These are phyloP conservation scores for Endotricha flammealis DNA, from an alignment of 2,888 invertebrate genomes.

Conservation along the genomic window DNA sequence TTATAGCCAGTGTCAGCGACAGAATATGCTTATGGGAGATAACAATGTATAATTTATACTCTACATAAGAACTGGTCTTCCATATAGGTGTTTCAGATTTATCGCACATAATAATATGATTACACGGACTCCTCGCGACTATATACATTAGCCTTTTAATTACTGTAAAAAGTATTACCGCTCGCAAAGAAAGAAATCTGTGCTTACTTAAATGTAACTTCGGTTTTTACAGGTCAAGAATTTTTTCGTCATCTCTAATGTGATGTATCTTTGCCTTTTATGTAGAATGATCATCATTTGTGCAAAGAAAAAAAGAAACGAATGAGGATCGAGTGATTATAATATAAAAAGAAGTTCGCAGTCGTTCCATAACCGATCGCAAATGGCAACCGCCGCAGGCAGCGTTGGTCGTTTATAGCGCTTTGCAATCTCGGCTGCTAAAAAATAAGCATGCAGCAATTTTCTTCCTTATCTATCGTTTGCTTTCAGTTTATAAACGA, in stretches of 20 bases:
- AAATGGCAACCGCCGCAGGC: slow-evolving; percentile 74
- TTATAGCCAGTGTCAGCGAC: no score
- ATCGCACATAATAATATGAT: no score
- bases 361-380: slow-evolving; percentile 76
- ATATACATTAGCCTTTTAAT: no score
- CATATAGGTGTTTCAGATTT: no score
- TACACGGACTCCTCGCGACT: no score
- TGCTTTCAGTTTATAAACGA: slow-evolving; percentile 42
- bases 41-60: no score
- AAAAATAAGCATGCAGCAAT: slow-evolving; percentile 65
- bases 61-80: no score
- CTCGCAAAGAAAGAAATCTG: slow-evolving; percentile 12
- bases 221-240: slow-evolving; percentile 14
- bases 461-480: slow-evolving; percentile 61
- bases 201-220: slow-evolving; percentile 17
- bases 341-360: slow-evolving; percentile 73
- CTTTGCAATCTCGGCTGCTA: slow-evolving; percentile 66
- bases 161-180: slow-evolving; percentile 10
- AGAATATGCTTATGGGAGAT: no score
- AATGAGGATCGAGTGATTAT: slow-evolving; percentile 67
- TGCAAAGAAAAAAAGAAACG: slow-evolving; percentile 57
- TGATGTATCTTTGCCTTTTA: slow-evolving; percentile 46
- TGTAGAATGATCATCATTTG: slow-evolving; percentile 49
- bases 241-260: slow-evolving; percentile 20
- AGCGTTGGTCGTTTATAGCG: slow-evolving; percentile 67